Conservation (phyloP, 2,113 vertebrate genomes). For the Spermophilus dauricus region DNA sequence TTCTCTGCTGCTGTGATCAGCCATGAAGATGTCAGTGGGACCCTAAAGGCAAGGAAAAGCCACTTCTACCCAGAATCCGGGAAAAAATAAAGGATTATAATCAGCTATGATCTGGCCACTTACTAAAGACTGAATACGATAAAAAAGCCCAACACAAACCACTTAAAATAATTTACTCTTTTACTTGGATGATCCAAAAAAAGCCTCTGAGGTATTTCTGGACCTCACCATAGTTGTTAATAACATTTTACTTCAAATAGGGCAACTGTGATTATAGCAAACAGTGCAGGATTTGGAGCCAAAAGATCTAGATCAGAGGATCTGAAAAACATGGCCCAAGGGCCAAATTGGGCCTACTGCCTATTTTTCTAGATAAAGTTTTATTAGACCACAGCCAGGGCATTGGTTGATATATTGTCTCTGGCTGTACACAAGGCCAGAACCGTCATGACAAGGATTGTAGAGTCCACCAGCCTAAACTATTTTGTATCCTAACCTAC, state of each 20-base stretch:
- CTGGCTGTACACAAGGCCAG: background rate
- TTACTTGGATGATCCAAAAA: slow-evolving; percentile 23
- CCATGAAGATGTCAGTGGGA: background rate
- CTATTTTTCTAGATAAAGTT: slow-evolving; percentile 49
- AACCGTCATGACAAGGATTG: background rate
- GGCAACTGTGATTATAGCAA: background rate
- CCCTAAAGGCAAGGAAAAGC: background rate
- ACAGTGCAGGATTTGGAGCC: background rate
- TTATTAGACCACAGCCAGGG: background rate
- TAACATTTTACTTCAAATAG: slow-evolving; percentile 24
- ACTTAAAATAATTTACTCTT: slow-evolving; percentile 57
- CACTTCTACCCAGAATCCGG: background rate
- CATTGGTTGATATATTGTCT: background rate
- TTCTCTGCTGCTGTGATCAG: slow-evolving; percentile 30
- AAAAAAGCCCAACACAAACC: slow-evolving; percentile 31
- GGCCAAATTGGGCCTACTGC: background rate
- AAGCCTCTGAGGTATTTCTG: slow-evolving; percentile 7
- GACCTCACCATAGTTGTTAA: slow-evolving; percentile 33
- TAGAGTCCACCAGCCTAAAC: background rate
- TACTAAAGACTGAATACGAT: background rate
- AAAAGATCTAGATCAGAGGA: slow-evolving; percentile 3
- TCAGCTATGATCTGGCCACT: background rate
- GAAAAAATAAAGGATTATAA: background rate
- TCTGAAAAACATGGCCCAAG: background rate
- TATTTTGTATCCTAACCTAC: background rate